Base-by-base conservation (phyloP, 1,140 invertebrate genomes). In the Drosophila pseudoananassae region DNA sequence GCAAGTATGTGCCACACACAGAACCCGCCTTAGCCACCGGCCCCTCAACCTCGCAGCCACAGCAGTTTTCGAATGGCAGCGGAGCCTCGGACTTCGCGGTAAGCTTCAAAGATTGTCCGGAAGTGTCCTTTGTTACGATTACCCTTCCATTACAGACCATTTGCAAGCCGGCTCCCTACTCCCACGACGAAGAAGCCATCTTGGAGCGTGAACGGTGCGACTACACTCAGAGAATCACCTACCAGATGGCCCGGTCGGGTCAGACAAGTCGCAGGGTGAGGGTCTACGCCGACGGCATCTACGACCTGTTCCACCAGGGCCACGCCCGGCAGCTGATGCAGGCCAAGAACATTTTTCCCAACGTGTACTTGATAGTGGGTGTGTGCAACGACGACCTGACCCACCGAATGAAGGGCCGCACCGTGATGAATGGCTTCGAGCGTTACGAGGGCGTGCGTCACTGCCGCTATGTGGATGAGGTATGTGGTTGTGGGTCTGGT, bases 381-480 rank as follows among this genome's bases (percentile, higher is more conserved):
- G 98, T 99, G 47, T 98, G 97, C 93, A 98, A 95, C 90, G 98
- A 99, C 92, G 93, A 94, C 14, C 92, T 98, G 36, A 99, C 98
- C 58, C 97, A 98, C 92, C 94, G 93, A 71, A 96, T 96, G 91
- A 99, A 99, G 93, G 99, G 99, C 9, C 94, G 97, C 69, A 99
- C 99, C 6, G 99, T 99, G 1, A 99, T 99, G 98, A 98, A 95
- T 43, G 99, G 99, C 91, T 92, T 93, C 27, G 99, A 99, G 93
- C 94, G 99, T 51, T 99, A 99, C 92, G 98, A 99, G 92, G 98
- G 97, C 7, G 96, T 99, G 4, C 93, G 98, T 71, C 99, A 99
- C 93, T 99, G 99, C 93, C 95, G 99, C 87, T 99, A 99, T 92
- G 99, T 99, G 5, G 99, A 99, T 93, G 99, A 99, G 94, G 93